Base-by-base conservation (phyloP, 2,888 invertebrate species). In the Sericinus montela region DNA sequence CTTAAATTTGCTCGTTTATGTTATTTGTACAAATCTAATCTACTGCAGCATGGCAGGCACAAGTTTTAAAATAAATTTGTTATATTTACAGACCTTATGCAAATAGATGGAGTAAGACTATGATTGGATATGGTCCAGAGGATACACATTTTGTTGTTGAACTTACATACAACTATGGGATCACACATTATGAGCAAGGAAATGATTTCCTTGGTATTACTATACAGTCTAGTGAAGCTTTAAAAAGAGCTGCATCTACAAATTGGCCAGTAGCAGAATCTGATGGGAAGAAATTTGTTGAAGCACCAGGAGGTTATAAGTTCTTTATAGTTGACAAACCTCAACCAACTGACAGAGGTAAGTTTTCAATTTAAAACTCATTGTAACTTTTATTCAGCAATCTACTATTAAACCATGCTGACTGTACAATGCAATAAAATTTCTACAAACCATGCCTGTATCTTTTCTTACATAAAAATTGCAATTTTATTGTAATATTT, bases 61-160 rank as follows among this genome's bases (percentile, higher is more conserved):
- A n/a, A n/a, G n/a, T n/a, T n/a, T n/a, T 19, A 5, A 19, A 25
- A 7, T 32, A 28, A 13, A 35, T 13, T 36, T 43, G 35, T 52
- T 46, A 14, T 29, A 15, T 36, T 81, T 86, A 28, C 72, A 98
- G 98, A n/a, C 98, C 98, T 0, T 99, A 98, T 69, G 97, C 96
- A 65, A 98, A 97, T 65, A 94, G 96, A 61, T 99, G 99, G 99
- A 98, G 98, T 73, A 99, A 99, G 88, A 98, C 99, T 0, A 99
- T 99, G 99, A 92, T 99, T 38, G 99, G 99, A 1, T 99, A 98
- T 81, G 99, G 99, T 0, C 93, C 96, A 0, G 99, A 99, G 84
- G 95, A 97, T 63, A 91, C 92, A 45, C 96, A 99, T 81, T 99
- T 99, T 88, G 99, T 97, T 0, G 91, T 98, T 15, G 99, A 99